These are phyloP conservation scores for Percopsis omiscomaycus DNA, from an alignment of 2,797 vertebrate genomes.

Conservation along the genomic window DNA sequence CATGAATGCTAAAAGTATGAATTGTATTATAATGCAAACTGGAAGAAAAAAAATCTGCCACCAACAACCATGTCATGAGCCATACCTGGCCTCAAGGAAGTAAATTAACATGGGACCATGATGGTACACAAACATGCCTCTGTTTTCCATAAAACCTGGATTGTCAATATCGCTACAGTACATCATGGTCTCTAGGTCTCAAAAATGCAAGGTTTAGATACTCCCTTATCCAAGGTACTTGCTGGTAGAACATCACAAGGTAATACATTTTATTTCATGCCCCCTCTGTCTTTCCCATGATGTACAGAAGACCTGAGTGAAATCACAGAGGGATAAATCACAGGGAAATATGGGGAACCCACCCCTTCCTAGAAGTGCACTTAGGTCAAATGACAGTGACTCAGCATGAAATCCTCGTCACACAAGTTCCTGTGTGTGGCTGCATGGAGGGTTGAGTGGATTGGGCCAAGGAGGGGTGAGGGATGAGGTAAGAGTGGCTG, in stretches of 20 bases:
- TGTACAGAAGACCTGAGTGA: slow-evolving; percentile 23
- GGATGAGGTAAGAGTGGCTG: not conserved
- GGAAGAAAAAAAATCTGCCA: too few species aligned
- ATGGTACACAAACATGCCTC: too few species aligned
- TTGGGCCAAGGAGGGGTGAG: not conserved
- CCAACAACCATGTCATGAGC: too few species aligned
- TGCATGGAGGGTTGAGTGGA: not conserved
- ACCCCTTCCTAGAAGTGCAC: slow-evolving; percentile 44
- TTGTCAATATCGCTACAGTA: too few species aligned
- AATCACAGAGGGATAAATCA: slow-evolving; percentile 45
- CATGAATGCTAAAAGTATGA: too few species aligned
- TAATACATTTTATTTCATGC: not conserved
- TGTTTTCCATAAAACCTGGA: too few species aligned
- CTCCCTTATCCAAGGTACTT: too few species aligned
- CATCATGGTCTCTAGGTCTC: too few species aligned
- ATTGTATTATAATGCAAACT: too few species aligned
- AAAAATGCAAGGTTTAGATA: too few species aligned
- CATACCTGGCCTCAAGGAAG: too few species aligned
- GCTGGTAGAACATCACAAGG: not conserved
- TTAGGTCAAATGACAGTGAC: slow-evolving; percentile 62
- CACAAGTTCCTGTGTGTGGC: slow-evolving; percentile 15
- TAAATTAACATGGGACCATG: too few species aligned
- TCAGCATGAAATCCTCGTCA: slow-evolving; percentile 51
- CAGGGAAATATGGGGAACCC: slow-evolving; percentile 17
- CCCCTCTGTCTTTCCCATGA: slow-evolving; percentile 1